Evolutionary conservation across 1,140 invertebrate species (phyloP).

Genomic region (Brachionus asplanchnoidis): DNA sequence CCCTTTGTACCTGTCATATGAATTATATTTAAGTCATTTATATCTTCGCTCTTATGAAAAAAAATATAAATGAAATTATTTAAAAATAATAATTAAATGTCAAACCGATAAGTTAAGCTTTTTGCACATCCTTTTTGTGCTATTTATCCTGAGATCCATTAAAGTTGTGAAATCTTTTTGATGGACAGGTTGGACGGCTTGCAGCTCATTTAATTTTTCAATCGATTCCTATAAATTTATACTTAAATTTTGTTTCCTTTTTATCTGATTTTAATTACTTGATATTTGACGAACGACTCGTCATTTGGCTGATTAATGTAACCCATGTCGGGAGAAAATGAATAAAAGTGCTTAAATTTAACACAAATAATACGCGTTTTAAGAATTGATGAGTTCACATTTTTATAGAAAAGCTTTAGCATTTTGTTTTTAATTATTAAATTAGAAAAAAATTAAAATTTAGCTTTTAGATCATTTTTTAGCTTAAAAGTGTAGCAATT

Average conservation of each 20-base stretch:
- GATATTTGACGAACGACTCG: background rate
- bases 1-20: slow-evolving; percentile 95
- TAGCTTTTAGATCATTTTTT: background rate
- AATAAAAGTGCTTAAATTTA: background rate
- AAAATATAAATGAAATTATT: background rate
- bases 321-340: background rate
- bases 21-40: slow-evolving; percentile 59
- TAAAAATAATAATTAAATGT: background rate
- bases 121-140: slow-evolving; percentile 13
- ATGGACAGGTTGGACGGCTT: background rate
- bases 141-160: background rate
- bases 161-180: background rate
- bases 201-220: slow-evolving; percentile 25
- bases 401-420: background rate
- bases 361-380: background rate
- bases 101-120: slow-evolving; percentile 4
- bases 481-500: slow-evolving; percentile 22
- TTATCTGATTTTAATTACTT: background rate
- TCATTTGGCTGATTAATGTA: background rate
- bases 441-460: slow-evolving; percentile 20
- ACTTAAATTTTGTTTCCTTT: background rate
- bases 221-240: background rate
- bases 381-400: slow-evolving; percentile 16
- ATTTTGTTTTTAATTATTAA: slow-evolving; percentile 13
- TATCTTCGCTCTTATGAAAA: background rate